Base-by-base conservation (phyloP, 2,888 invertebrate genomes). In the Rutpela maculata region DNA sequence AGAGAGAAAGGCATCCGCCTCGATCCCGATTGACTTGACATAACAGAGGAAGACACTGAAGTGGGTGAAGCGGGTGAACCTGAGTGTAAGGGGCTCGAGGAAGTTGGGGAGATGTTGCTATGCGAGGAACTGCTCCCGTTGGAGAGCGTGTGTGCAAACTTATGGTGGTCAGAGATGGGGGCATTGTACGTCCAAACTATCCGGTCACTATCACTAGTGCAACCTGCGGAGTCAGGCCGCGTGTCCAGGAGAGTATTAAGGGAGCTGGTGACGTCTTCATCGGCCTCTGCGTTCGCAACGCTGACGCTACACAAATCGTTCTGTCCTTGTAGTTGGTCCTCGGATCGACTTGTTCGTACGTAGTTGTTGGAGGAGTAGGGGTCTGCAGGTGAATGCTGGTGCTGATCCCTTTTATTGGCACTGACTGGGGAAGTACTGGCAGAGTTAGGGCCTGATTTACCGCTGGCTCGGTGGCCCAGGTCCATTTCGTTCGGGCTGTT, bases 121-220 rank as follows among this genome's bases (percentile, higher is more conserved):
- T 92, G 93, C 86, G 92, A 93, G 79, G 91, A 93, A 86, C 90
- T 91, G 85, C 91, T 91, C 80, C 91, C 91, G 82, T 92, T 93
- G 69, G 93, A 93, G 18, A 93, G 91, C 85, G 92, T 92, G 87
- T 93, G 93, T 82, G 90, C 91, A 71, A 91, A 89, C 82, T 92
- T 91, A 74, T 85, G 85, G 62, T 85, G 83, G 65, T 84, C 85
- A 57, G 93, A 92, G 60, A 94, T 92, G n/a, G 97, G 96, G 77
- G 97, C 96, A 91, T 97, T 97, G 91, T 96, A 97, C 70, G 97
- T 97, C 97, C 97, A 97, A 70, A 97, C 96, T 88, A 97, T 96
- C 85, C 96, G 93, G 80, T 84, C 85, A 69, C 81, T 79, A 60
- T 84, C 85, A 73, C 84, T 84, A 75, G 82, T 81, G 67, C 86